A percentile compares a stretch with the other conserved stretches of the same genome.
phyloP scores from a whole-genome alignment of 2,888 invertebrate species.

The Oscheius sp. region DNA sequence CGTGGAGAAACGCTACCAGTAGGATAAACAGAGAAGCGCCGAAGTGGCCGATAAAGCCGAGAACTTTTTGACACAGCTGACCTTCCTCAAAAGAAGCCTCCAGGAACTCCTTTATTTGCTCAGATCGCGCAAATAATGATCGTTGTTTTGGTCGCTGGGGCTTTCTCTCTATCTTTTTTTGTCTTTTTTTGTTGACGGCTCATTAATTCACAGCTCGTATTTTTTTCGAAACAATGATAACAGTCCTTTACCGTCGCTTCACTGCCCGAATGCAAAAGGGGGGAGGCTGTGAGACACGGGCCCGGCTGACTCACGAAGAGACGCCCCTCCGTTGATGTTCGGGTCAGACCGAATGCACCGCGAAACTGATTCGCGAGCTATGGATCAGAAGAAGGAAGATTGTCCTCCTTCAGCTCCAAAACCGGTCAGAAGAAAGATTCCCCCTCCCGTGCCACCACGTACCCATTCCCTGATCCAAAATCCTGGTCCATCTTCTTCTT shows the following conservation, averaged over 20 bases:
- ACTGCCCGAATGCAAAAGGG: slow-evolving; percentile 1
- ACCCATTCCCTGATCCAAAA: slow-evolving; percentile 2
- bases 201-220: neutral
- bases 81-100: neutral
- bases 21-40: no score
- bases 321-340: slow-evolving; percentile 22
- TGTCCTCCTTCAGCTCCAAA: neutral
- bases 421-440: neutral
- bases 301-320: slow-evolving; percentile 16
- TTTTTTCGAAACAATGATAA: neutral
- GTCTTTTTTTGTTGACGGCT: neutral
- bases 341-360: slow-evolving; percentile 6
- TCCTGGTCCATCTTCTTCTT: neutral
- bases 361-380: neutral
- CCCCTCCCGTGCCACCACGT: slow-evolving; percentile 16
- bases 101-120: slow-evolving; percentile 30
- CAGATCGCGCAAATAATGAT: slow-evolving; percentile 28
- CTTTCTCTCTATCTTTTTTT: neutral
- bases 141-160: slow-evolving; percentile 22
- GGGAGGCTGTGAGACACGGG: slow-evolving; percentile 5
- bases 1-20: no score
- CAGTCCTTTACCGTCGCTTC: slow-evolving; percentile 12
- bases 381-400: neutral
- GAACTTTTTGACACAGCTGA: no score
- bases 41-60: no score